phyloP scores from a whole-genome alignment of 2,888 invertebrate genomes.

The Drosophila prolongata region DNA sequence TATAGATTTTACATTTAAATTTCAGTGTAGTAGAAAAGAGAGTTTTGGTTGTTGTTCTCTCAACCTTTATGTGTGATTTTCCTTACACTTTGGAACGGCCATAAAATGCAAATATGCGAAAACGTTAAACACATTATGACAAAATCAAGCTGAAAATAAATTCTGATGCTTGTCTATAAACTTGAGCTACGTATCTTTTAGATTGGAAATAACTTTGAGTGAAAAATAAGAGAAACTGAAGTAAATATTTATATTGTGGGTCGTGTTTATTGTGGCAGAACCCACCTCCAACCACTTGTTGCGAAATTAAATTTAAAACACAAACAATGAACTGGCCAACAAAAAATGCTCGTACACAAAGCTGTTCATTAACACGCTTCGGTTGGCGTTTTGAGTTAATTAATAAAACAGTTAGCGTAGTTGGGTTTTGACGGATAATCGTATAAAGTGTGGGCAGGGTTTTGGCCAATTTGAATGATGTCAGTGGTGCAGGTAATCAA shows the following conservation, averaged over 20 bases:
- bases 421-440: conserved; percentile 18
- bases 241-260: conserved; percentile 27
- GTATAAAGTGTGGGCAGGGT: conserved; percentile 8
- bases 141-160: conserved; percentile 72
- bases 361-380: conserved; percentile 67
- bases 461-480: conserved; percentile 34
- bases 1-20: neutral
- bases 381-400: conserved; percentile 60
- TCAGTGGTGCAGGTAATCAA: conserved; percentile 15
- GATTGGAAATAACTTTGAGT: conserved; percentile 11
- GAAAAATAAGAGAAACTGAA: conserved; percentile 11
- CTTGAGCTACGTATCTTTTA: conserved; percentile 7
- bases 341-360: conserved; percentile 25
- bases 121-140: conserved; percentile 57
- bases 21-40: conserved; percentile 16
- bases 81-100: conserved; percentile 35
- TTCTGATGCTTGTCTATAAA: conserved; percentile 38
- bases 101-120: conserved; percentile 40
- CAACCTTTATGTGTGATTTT: conserved; percentile 20
- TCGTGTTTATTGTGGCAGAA: conserved; percentile 50
- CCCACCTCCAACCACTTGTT: conserved; percentile 17
- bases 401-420: conserved; percentile 54
- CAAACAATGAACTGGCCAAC: conserved; percentile 28
- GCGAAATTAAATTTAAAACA: conserved; percentile 38
- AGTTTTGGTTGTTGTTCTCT: conserved; percentile 20